Base-by-base conservation (phyloP, 2,888 invertebrate genomes). In the Sinopyrophorus schimmeli region DNA sequence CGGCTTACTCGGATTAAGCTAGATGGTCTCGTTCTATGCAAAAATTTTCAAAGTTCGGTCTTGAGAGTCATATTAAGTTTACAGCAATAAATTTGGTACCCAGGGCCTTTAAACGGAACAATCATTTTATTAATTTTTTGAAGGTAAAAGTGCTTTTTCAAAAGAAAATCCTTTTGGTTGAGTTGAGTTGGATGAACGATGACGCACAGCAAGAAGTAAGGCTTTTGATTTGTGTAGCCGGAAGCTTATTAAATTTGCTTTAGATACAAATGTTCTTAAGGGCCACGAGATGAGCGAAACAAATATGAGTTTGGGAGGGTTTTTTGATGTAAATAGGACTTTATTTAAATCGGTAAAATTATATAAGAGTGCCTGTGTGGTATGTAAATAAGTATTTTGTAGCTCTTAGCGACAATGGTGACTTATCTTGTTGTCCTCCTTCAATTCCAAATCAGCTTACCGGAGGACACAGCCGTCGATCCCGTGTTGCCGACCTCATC, bases 381-480 rank as follows among this genome's bases (percentile, higher is more conserved):
- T 26, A 7, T 26, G n/a, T 26, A 26, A 10, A 10, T 26, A 12
- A 40, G 21, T 31, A 41, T 27, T 26, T 76, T 74, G 37, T 72
- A 86, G 81, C 72, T 87, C 5, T 69, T 86, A 53, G 85, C 86
- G 4, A 86, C 86, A 14, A 86, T 87, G 87, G 86, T 86, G 18
- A 87, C 87, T 0, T 87, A 87, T 69, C 70, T 87, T 54, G 86
- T 87, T 10, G 87, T 87, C 16, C 67, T 87, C 46, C 74, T 87
- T 24, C 87, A 87, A 67, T 87, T 87, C 72, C 86, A 87, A 74
- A 86, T 87, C 49, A 86, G 86, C 64, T 84, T 87, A 60, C 86
- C 86, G 0, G 83, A 84, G 50, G 80, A 80, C 23, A 31, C 30
- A 9, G 1, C 15, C 3, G 32, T n/a, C 4, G 47, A 43, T 31